These are phyloP conservation scores for Heliocidaris erythrogramma DNA, from an alignment of 35 echinoderm and acorn worm genomes.

Conservation along the genomic window DNA sequence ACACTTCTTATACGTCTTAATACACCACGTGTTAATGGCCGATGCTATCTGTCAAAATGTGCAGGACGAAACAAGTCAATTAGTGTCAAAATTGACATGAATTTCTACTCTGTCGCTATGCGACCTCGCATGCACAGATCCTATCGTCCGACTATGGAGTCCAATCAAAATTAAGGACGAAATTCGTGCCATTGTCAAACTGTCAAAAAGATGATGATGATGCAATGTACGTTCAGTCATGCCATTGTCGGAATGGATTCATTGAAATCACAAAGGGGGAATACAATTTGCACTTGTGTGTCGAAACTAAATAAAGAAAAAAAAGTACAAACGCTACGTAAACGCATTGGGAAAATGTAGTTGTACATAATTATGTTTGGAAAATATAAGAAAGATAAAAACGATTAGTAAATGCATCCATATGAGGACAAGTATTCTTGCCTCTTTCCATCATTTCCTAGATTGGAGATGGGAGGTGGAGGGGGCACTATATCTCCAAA, in stretches of 20 bases:
- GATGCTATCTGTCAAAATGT: not conserved
- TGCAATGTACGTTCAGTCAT: not conserved
- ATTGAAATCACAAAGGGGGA: not conserved
- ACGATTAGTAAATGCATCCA: too few species aligned
- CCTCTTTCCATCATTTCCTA: too few species aligned
- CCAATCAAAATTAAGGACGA: not conserved
- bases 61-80: not conserved
- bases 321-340: too few species aligned
- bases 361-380: too few species aligned
- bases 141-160: not conserved
- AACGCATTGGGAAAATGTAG: too few species aligned
- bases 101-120: not conserved
- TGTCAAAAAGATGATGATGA: not conserved
- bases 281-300: not conserved
- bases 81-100: conserved; percentile 12
- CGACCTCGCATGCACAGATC: not conserved
- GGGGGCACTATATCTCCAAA: too few species aligned
- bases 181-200: not conserved
- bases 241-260: not conserved
- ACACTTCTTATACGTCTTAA: not conserved
- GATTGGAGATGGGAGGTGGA: too few species aligned
- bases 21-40: not conserved
- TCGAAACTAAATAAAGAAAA: too few species aligned
- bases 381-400: too few species aligned
- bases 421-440: too few species aligned